Evolutionary conservation across 2,797 vertebrate genomes (phyloP), one percentile per base, ranked within the genome.

Genomic region (Hippoglossus hippoglossus): DNA sequence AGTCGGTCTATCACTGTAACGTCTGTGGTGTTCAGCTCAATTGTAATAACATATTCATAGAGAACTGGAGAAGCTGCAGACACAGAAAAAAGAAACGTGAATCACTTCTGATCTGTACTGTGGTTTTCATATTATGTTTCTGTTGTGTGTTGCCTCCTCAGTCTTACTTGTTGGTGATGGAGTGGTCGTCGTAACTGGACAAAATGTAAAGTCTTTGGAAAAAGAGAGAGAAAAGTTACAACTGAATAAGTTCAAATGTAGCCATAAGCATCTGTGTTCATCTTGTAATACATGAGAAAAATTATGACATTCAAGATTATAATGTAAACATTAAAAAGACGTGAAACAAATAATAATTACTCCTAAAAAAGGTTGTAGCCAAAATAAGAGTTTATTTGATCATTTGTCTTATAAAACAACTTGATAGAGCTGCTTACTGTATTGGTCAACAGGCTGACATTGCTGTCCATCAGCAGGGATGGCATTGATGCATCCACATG

Each of bases 401-500:
- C 8, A 31, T 31, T 31, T 8, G 1, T 9, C 8, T 34, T 9
- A 2, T 34, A 10, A 34, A 34, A 10, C 31, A 0, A 34, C 34
- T 34, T 34, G 9, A 34, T 34, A 41, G 39, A 41, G 39, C 11
- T 41, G 44, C 61, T 63, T 39, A 63, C 62, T 63, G 49, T 52
- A 5, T 18, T 18, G 28, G 8, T 39, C 31, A 39, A 39, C 21
- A 52, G 50, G 11, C 24, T 93, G 79, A 64, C 96, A 97, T 67
- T 90, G 93, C 41, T 87, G 74, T 52, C 92, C 90, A 0, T 71
- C 3, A 3, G 89, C 36, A 69, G 94, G 94, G 36, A 90, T 21
- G 19, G 52, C 55, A 44, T 69, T 92, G 63, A 84, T 72, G 61
- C 94, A 96, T 34, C 65, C 39, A 56, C 96, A 97, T 0, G 63